These are phyloP conservation scores for Cyrtonyx montezumae DNA, from an alignment of 2,113 vertebrate genomes.

Conservation along the genomic window DNA sequence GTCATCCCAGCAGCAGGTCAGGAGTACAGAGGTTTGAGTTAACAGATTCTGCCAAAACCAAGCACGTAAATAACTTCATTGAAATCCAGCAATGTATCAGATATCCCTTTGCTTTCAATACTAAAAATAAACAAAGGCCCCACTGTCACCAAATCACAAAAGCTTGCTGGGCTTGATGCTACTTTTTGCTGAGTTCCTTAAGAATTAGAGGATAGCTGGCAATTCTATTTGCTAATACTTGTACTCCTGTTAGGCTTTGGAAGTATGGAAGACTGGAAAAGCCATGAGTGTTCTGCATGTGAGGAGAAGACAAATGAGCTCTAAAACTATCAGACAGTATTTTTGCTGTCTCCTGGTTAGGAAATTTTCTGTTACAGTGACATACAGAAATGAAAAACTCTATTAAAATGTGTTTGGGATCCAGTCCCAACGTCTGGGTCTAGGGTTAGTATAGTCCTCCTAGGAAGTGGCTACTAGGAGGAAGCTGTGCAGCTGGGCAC, in stretches of 20 bases:
- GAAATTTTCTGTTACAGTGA: background rate
- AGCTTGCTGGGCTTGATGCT: background rate
- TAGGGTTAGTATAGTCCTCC: background rate
- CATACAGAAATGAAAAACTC: background rate
- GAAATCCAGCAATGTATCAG: background rate
- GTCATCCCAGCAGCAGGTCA: background rate
- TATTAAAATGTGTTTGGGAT: background rate
- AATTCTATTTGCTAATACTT: constrained; percentile 7
- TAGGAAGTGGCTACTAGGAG: background rate
- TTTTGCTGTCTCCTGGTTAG: background rate
- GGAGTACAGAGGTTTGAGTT: background rate
- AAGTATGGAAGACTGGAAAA: background rate
- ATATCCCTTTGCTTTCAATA: background rate
- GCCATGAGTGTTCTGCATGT: background rate
- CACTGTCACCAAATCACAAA: background rate
- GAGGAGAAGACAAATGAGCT: background rate
- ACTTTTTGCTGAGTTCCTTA: constrained; percentile 8
- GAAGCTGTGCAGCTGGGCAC: background rate
- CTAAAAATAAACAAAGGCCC: background rate
- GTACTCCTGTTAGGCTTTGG: background rate
- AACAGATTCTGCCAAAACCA: background rate
- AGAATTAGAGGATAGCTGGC: background rate
- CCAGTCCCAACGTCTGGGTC: background rate
- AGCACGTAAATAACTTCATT: constrained; percentile 4
- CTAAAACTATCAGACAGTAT: background rate